Base-by-base conservation (phyloP, 2,113 vertebrate genomes). In the Grammatotria lemairii region DNA sequence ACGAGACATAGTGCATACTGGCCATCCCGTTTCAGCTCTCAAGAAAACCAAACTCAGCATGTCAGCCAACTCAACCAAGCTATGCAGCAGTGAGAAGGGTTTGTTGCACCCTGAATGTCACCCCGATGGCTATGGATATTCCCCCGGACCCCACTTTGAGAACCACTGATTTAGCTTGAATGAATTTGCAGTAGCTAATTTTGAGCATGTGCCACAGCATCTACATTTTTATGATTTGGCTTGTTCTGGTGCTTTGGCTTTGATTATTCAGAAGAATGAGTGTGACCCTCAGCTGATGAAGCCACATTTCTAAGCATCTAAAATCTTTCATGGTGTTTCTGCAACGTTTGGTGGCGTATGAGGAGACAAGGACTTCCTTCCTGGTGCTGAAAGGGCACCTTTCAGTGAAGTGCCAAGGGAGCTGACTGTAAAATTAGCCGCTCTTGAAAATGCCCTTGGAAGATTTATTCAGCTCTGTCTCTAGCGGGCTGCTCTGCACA, bases 361-460 rank as follows among this genome's bases (percentile, higher is more conserved):
- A 90, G 82, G 81, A 86, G 82, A 82, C 38, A 87, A 49, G 42
- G 87, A 84, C 79, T 73, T 65, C 84, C 9, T 60, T 91, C 42
- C 87, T 70, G 63, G 21, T 91, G 89, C 89, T 90, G 89, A 91
- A 45, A 19, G 33, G 53, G 63, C 88, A 87, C 26, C 10, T 87
- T 85, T 89, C 60, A 84, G 70, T 85, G 40, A 28, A 55, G 80
- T 26, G 35, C 63, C 87, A 38, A 55, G 88, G 92, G 89, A 91
- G 60, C 51, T 86, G 88, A 86, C 38, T 87, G 53, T 93, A 88
- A 88, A 94, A 94, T 94, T 90, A 94, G 88, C 83, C 35, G 55
- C 83, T 92, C 87, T 90, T 90, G 83, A 86, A 90, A 93, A 87
- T 42, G 86, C 16, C 94, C 92, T 91, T 93, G 91, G 42, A 85